Percentiles rank a stretch among this genome's conserved stretches.
Evolutionary conservation across 2,113 vertebrate genomes (phyloP).

Genomic region (Neolamprologus caudopunctatus): DNA sequence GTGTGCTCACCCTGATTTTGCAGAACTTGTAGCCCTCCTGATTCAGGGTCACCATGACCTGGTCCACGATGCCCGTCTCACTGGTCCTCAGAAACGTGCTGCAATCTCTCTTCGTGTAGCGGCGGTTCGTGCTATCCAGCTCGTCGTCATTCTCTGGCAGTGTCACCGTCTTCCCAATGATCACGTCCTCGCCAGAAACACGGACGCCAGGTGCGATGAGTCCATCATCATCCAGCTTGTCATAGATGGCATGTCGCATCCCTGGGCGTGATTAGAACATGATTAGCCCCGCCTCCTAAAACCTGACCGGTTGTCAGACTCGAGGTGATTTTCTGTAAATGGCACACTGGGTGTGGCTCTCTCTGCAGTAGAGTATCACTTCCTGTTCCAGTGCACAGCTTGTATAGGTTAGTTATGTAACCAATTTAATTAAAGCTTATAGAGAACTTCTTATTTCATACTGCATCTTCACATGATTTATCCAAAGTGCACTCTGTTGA

Average conservation of each 20-base stretch:
- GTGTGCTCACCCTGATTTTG: constrained; percentile 87
- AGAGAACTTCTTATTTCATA: neutral
- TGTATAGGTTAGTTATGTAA: neutral
- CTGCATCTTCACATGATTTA: neutral
- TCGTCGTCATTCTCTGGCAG: constrained; percentile 95
- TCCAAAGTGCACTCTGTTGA: neutral
- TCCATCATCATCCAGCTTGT: constrained; percentile 95
- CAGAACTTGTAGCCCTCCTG: constrained; percentile 99
- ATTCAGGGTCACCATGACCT: constrained; percentile 98
- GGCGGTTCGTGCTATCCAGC: constrained; percentile 87
- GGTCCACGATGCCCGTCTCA: constrained; percentile 97
- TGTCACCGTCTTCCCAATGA: constrained; percentile 95
- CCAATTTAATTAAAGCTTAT: neutral
- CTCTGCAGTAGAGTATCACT: neutral
- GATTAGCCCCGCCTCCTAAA: neutral
- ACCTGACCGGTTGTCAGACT: neutral
- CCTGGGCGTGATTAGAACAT: constrained; percentile 58
- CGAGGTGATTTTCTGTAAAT: neutral
- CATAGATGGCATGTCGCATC: constrained; percentile 97
- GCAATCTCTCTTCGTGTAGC: constrained; percentile 95
- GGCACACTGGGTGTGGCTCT: neutral
- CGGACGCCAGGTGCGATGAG: constrained; percentile 94
- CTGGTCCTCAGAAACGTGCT: constrained; percentile 96
- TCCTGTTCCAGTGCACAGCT: neutral
- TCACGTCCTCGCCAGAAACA: constrained; percentile 98